These are phyloP conservation scores for Plectrocnemia conspersa DNA, from an alignment of 1,140 invertebrate genomes.

Conservation along the genomic window DNA sequence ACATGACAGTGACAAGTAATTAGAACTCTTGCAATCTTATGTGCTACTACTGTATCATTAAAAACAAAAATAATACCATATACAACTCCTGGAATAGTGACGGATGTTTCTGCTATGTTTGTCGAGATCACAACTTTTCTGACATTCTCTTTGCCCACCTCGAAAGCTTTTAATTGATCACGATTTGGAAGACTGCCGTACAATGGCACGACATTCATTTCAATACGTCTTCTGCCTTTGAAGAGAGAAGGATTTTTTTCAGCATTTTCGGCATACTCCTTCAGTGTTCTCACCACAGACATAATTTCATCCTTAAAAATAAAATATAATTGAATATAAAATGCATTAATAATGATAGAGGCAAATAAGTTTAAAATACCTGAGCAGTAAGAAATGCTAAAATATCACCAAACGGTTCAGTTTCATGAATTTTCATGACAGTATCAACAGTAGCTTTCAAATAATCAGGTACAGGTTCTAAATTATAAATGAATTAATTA, in stretches of 20 bases:
- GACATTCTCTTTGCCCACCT: slow-evolving; percentile 38
- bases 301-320: slow-evolving; percentile 77
- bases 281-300: slow-evolving; percentile 62
- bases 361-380: slow-evolving; percentile 33
- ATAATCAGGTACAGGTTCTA: slow-evolving; percentile 87
- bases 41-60: too few relatives aligned
- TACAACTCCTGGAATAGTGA: slow-evolving; percentile 85
- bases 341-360: neutral
- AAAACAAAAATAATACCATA: slow-evolving; percentile 61
- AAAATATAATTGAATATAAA: neutral
- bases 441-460: slow-evolving; percentile 82
- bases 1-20: too few relatives aligned
- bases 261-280: slow-evolving; percentile 60
- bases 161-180: slow-evolving; percentile 78
- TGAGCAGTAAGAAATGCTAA: slow-evolving; percentile 91
- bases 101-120: slow-evolving; percentile 96
- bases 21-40: too few relatives aligned
- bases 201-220: slow-evolving; percentile 82
- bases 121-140: slow-evolving; percentile 94
- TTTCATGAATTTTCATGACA: slow-evolving; percentile 82
- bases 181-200: slow-evolving; percentile 82
- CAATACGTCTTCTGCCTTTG: slow-evolving; percentile 44
- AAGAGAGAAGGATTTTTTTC: slow-evolving; percentile 39
- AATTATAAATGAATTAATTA: slow-evolving; percentile 30
- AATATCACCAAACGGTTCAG: slow-evolving; percentile 80